phyloP scores from a whole-genome alignment of 2,888 invertebrate species.

The Clivina fossor region DNA sequence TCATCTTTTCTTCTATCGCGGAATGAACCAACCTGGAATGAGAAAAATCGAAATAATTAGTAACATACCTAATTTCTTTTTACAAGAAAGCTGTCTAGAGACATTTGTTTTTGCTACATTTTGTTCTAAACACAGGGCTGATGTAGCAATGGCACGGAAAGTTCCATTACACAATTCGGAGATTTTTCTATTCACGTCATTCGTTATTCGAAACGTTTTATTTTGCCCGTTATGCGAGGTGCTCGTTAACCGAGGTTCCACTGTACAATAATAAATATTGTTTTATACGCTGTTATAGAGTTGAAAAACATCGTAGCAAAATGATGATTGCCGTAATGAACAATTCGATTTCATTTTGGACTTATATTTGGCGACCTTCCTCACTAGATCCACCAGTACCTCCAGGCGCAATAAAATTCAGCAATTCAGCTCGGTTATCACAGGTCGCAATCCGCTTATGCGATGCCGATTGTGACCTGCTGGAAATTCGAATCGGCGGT shows the following conservation, averaged over 20 bases:
- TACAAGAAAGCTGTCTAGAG: too few relatives aligned
- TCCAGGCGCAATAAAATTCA: slow-evolving; percentile 73
- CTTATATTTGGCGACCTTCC: slow-evolving; percentile 25
- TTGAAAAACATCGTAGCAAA: slow-evolving; percentile 40
- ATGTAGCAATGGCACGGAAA: too few relatives aligned
- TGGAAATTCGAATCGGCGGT: slow-evolving; percentile 66
- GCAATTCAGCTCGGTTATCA: slow-evolving; percentile 65
- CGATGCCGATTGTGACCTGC: slow-evolving; percentile 69
- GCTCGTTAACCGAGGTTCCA: too few relatives aligned
- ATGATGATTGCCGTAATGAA: slow-evolving; percentile 7
- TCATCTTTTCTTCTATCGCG: too few relatives aligned
- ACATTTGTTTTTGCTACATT: too few relatives aligned
- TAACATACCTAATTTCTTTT: too few relatives aligned
- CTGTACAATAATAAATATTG: too few relatives aligned
- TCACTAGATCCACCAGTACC: slow-evolving; percentile 68
- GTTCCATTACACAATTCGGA: slow-evolving; percentile 26
- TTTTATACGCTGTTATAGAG: slow-evolving; percentile 41
- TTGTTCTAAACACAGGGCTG: too few relatives aligned
- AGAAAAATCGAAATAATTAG: too few relatives aligned
- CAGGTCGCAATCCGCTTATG: slow-evolving; percentile 67
- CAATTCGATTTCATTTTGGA: not conserved
- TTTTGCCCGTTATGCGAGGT: too few relatives aligned
- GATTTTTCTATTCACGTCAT: slow-evolving; percentile 31
- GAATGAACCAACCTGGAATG: too few relatives aligned
- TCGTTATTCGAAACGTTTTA: too few relatives aligned